These are phyloP conservation scores for mouse (Mus musculus) DNA, from an alignment of 2,113 vertebrate species.

Conservation along the genomic window DNA sequence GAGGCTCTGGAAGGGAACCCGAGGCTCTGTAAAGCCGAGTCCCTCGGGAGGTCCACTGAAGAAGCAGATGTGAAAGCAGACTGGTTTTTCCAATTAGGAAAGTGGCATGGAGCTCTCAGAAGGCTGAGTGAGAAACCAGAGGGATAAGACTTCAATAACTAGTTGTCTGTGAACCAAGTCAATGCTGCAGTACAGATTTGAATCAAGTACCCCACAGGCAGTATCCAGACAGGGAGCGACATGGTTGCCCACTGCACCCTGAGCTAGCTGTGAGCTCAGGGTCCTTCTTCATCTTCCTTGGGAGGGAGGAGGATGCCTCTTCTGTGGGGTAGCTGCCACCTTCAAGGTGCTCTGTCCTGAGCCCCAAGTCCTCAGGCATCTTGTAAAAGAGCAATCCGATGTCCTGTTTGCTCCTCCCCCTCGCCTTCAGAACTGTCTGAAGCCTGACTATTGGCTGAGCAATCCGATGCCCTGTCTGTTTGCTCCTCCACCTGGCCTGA, in stretches of 20 bases:
- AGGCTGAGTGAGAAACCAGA: background rate
- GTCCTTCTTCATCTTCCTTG: too few species aligned
- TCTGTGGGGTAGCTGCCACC: background rate
- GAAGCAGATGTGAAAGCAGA: background rate
- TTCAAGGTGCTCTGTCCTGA: background rate
- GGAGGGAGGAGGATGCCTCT: accelerated
- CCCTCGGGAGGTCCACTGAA: background rate
- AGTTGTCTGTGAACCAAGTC: background rate
- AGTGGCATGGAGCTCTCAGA: background rate
- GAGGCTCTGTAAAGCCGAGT: background rate
- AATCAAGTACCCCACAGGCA: background rate
- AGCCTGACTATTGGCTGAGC: too few species aligned
- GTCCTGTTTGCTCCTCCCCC: background rate
- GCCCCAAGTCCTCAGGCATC: background rate
- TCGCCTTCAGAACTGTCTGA: background rate
- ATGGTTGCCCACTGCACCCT: background rate
- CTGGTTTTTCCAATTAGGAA: background rate
- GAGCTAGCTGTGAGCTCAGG: background rate
- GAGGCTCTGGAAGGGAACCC: background rate
- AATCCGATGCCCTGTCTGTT: background rate
- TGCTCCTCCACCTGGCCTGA: too few species aligned
- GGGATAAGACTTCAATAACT: background rate
- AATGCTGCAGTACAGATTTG: background rate
- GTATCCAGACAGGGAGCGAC: background rate
- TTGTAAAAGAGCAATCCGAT: background rate